phyloP scores from a whole-genome alignment of 1,140 invertebrate genomes.

The Anoplolepis gracilipes region DNA sequence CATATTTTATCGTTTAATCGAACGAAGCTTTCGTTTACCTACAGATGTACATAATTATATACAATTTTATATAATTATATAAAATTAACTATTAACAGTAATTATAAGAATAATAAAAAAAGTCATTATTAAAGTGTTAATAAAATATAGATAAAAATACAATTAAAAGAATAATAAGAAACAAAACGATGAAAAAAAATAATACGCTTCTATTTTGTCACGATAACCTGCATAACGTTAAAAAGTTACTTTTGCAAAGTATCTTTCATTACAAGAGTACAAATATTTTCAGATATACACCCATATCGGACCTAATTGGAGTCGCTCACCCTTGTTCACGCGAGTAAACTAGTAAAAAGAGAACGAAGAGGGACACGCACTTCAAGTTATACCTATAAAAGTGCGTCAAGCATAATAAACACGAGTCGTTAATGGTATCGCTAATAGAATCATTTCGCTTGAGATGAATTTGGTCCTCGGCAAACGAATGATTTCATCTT shows the following conservation, averaged over 20 bases:
- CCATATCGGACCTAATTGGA: constrained; percentile 81
- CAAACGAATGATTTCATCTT: constrained; percentile 13
- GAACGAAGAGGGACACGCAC: constrained; percentile 59
- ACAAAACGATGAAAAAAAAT: neutral
- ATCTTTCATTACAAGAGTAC: neutral
- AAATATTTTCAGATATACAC: constrained; percentile 74
- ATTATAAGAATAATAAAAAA: neutral
- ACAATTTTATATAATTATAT: too few species aligned
- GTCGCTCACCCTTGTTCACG: constrained; percentile 71
- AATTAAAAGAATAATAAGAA: neutral
- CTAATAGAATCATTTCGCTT: constrained; percentile 82
- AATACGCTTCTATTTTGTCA: neutral
- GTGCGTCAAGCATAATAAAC: constrained; percentile 80
- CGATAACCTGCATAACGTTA: neutral
- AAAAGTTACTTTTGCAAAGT: constrained; percentile 36
- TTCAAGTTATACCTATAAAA: constrained; percentile 82
- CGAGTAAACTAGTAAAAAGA: constrained; percentile 44
- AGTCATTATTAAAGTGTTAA: neutral
- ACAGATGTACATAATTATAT: neutral
- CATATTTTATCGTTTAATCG: neutral
- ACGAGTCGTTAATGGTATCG: constrained; percentile 81
- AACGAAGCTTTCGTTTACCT: neutral
- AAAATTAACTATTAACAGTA: constrained; percentile 44
- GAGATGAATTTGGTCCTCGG: constrained; percentile 41
- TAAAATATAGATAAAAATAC: neutral